Evolutionary conservation across 1,140 invertebrate species (phyloP), one percentile per base, ranked within the genome.

Genomic region (Ceratina australensis): DNA sequence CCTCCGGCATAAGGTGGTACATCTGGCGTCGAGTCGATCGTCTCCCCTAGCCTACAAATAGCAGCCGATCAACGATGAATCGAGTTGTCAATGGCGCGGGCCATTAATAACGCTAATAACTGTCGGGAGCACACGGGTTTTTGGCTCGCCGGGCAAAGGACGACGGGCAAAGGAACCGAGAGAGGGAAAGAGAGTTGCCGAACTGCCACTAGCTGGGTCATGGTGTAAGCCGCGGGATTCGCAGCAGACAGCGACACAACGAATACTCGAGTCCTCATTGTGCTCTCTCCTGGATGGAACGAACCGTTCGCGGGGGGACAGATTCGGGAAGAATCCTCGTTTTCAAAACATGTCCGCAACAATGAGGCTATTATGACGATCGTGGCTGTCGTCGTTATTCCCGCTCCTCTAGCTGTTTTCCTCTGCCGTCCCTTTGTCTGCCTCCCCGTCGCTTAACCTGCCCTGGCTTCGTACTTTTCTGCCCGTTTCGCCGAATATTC

Each of bases 261-360:
- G 92, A 91, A 92, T 92, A 91, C 89, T 91, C 87, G 84, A 91
- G 82, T 72, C 54, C 79, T 87, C 68, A 90, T 92, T 92, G 90
- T 92, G 69, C 71, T 33, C 24, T n/a, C 15, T 59, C 74, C 71
- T 65, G 74, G 60, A 78, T 60, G 77, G 52, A 57, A 72, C 66
- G 33, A 7, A 16, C 16, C 12, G 50, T n/a, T 3, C 5, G 42
- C 5, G 49, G 54, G 20, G 54, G 42, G 13, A 8, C 26, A 60
- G 56, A 56, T 65, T 59, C 64, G n/a, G 63, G 75, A 80, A 61
- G 67, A 57, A 87, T 87, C 81, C 89, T 90, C 89, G 91, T 92
- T 91, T 90, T 88, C 80, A 91, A 92, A 92, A 92, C 92, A 92
- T 88, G 87, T 91, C 90, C 89, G 79, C 90, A 92, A 92, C 92